Evolutionary conservation across 2,113 vertebrate species (phyloP).

Genomic region (Dicerorhinus sumatrensis): DNA sequence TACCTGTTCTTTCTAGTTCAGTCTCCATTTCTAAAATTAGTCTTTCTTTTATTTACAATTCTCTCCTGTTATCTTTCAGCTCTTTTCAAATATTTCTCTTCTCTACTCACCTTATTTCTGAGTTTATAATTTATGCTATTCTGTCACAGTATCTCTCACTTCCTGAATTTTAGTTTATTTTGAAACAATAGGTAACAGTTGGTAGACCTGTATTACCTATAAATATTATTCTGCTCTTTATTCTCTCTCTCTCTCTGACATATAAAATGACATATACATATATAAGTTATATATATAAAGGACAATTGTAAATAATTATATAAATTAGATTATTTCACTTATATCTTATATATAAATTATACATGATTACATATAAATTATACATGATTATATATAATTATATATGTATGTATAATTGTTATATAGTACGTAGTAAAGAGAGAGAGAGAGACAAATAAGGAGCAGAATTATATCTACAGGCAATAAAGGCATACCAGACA

Average conservation of each 20-base stretch:
- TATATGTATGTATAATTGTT: background rate
- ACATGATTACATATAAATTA: background rate
- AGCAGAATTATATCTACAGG: background rate
- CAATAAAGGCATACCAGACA: background rate
- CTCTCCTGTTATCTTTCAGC: background rate
- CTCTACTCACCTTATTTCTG: background rate
- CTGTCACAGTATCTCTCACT: background rate
- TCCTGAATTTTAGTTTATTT: background rate
- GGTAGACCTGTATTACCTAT: background rate
- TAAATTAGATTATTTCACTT: background rate
- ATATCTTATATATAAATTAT: background rate
- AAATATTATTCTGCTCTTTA: background rate
- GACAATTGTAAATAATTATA: background rate
- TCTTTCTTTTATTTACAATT: background rate
- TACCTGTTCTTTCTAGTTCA: background rate
- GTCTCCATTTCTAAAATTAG: background rate
- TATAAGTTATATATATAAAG: background rate
- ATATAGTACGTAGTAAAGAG: background rate
- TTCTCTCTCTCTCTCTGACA: background rate
- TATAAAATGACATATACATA: background rate
- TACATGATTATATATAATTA: background rate
- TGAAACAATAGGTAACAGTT: background rate
- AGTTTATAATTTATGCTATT: background rate
- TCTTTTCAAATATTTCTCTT: background rate
- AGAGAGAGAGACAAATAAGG: background rate